Conservation (phyloP, 2,888 invertebrate genomes). For the Tiphia femorata region DNA sequence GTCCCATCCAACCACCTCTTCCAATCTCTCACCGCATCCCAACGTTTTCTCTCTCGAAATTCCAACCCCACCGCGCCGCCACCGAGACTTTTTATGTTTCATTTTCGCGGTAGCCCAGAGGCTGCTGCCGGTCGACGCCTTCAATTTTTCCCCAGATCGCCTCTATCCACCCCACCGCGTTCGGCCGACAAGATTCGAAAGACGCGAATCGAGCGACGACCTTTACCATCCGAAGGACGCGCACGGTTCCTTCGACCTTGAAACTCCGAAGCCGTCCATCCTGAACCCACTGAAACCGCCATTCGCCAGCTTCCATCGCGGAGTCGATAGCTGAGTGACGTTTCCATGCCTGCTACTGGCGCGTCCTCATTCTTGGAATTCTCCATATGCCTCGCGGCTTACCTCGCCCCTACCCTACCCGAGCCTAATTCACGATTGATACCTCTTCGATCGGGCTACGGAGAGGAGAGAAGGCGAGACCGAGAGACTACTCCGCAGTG, state of each 20-base stretch:
- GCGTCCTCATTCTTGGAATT: slow-evolving; percentile 64
- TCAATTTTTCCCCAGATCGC: no score
- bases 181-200: slow-evolving; percentile 1
- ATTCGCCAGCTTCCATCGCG: slow-evolving; percentile 41
- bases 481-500: no score
- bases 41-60: no score
- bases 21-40: no score
- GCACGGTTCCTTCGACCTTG: background rate
- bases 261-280: no score
- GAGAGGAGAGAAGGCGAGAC: background rate
- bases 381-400: slow-evolving; percentile 31
- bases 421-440: background rate
- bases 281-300: background rate
- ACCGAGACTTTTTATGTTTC: no score
- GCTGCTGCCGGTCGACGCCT: no score
- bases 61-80: no score
- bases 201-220: no score
- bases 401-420: background rate
- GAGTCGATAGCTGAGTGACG: slow-evolving; percentile 68
- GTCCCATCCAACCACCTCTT: no score
- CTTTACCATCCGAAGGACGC: no score
- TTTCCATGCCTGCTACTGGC: slow-evolving; percentile 66
- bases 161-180: slow-evolving; percentile 2
- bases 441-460: background rate
- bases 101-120: no score